Conservation (phyloP, 2,797 vertebrate species). For the Pteropus rufus region DNA sequence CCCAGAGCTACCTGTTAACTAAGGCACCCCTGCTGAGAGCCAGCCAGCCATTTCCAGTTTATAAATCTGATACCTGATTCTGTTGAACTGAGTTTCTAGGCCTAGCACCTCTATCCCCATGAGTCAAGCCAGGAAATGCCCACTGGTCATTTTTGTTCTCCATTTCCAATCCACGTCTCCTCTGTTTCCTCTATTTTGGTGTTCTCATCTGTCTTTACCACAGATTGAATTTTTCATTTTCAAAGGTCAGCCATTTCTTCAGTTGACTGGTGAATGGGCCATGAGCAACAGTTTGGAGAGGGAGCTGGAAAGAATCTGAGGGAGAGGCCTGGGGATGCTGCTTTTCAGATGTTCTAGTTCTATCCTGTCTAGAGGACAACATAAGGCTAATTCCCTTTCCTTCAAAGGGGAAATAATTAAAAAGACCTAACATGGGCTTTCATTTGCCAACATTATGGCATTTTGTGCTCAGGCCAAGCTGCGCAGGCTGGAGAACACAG, state of each 20-base stretch:
- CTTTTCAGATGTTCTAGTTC: neutral
- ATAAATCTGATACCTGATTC: neutral
- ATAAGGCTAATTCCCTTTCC: neutral
- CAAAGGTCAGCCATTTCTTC: neutral
- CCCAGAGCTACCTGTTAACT: neutral
- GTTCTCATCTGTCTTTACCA: neutral
- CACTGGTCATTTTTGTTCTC: neutral
- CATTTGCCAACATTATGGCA: neutral
- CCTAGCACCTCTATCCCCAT: fast-evolving
- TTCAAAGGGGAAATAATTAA: neutral
- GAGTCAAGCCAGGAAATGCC: too few relatives aligned
- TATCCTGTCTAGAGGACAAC: neutral
- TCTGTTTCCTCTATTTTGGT: neutral
- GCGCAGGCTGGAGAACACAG: neutral
- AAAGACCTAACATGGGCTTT: neutral
- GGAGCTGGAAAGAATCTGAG: neutral
- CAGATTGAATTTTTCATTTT: neutral
- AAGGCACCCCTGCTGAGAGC: neutral
- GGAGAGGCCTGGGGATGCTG: neutral
- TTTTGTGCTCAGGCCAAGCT: neutral
- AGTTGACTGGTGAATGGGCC: neutral
- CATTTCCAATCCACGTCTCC: neutral
- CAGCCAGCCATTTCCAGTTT: neutral
- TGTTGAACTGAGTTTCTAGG: neutral
- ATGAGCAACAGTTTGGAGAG: neutral